Evolutionary conservation across 2,113 vertebrate genomes (phyloP).

Genomic region (Lutjanus erythropterus): DNA sequence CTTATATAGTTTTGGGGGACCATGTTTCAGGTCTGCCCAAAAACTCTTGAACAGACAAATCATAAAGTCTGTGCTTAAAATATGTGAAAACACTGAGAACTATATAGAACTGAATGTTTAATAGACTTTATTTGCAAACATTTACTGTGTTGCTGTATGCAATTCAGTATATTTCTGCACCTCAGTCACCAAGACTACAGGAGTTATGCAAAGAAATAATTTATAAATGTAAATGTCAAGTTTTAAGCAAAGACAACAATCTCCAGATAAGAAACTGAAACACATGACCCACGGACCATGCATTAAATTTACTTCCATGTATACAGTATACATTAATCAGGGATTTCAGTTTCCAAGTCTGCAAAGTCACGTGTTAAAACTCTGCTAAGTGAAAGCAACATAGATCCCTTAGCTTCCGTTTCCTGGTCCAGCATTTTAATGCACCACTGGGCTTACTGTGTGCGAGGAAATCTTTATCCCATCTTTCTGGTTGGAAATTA

Average conservation of each 20-base stretch:
- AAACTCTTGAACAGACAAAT: too few relatives aligned
- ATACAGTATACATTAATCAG: background rate
- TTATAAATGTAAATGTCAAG: background rate
- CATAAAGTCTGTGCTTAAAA: too few relatives aligned
- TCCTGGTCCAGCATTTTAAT: conserved; percentile 25
- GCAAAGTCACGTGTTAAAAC: background rate
- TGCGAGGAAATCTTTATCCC: conserved; percentile 14
- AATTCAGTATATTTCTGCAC: background rate
- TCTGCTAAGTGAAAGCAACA: background rate
- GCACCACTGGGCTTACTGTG: conserved; percentile 16
- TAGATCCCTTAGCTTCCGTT: background rate
- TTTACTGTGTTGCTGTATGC: background rate
- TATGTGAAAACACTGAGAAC: too few relatives aligned
- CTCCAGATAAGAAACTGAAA: background rate
- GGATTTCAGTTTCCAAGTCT: background rate
- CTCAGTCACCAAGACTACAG: background rate
- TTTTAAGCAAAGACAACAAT: background rate
- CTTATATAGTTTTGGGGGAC: too few relatives aligned
- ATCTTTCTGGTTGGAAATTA: conserved; percentile 35
- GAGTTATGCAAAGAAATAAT: background rate
- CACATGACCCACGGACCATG: background rate
- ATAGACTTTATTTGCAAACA: background rate
- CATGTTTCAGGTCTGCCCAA: too few relatives aligned
- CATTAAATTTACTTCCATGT: background rate
- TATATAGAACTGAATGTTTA: background rate